Base-by-base conservation (phyloP, 2,797 vertebrate genomes). In the Alosa sapidissima region DNA sequence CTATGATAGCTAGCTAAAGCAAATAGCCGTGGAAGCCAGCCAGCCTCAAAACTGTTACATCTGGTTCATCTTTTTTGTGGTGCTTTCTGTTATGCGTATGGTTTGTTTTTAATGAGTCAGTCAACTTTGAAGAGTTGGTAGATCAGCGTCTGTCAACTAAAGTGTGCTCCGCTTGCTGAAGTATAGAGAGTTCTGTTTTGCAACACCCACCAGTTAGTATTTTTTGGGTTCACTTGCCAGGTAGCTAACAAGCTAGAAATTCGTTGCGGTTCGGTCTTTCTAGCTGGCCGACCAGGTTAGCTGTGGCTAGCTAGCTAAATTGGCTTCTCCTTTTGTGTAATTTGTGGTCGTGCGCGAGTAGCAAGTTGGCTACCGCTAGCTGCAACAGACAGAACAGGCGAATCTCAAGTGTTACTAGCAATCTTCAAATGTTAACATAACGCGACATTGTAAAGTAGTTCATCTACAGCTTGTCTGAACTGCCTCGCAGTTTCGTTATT, bases 241-340 rank as follows among this genome's bases (percentile, higher is more conserved):
- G 72, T 81, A 58, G 16, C 65, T 13, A 45, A 68, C 83, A 7
- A 78, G 72, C 72, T 47, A 78, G 36, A 45, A 8, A 78, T 47
- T 78, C 36, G 52, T 75, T 81, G 52, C 49, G 36, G 86, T 55
- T 58, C 87, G 49, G 82, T 86, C 86, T 83, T 86, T 88, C 81
- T 5, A 82, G 84, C 51, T 84, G 51, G 65, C 83, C 3, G 19
- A 72, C 13, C 33, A 21, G 75, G 83, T n/a, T 51, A 82, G 84
- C 81, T 52, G 55, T 82, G 28, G 55, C 72, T 81, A 55, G 68
- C 33, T 78, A 11, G 62, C 48, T 54, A 36, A 52, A 21, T 47
- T 47, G 72, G 72, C 41, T 78, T 41, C 72, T 47, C 41, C 72
- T 78, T 78, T 78, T 78, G 72, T 78, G 72, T 78, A 4, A 41